Percentiles rank a stretch among this genome's conserved stretches.
phyloP scores from a whole-genome alignment of 2,113 vertebrate species.

The Hyaena hyaena region DNA sequence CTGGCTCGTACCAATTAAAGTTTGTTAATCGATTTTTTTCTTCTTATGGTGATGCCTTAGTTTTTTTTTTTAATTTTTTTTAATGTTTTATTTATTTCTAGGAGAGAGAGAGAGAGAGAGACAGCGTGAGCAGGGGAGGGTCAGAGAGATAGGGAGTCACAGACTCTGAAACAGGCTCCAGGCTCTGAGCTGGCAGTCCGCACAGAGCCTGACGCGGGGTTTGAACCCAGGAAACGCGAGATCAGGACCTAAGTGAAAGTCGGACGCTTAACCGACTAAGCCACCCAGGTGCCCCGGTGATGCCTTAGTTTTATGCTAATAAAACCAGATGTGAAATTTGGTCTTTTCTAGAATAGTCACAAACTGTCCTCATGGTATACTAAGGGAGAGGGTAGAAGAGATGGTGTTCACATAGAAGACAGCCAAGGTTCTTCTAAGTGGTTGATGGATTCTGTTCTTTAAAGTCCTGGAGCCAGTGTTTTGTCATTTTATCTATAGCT shows the following conservation, averaged over 20 bases:
- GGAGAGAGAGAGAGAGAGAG: no score
- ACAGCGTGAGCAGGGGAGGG: no score
- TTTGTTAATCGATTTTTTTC: not conserved
- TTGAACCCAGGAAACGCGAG: no score
- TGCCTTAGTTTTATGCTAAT: not conserved
- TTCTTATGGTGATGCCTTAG: not conserved
- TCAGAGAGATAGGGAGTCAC: no score
- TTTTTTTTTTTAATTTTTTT: not conserved
- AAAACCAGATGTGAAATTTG: not conserved
- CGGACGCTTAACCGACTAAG: no score
- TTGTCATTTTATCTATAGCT: accelerated
- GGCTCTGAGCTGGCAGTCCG: no score
- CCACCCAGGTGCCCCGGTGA: not conserved
- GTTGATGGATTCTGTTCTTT: not conserved
- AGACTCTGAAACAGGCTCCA: no score
- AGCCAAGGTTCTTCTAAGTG: not conserved
- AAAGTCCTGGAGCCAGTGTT: not conserved
- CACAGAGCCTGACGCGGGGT: no score
- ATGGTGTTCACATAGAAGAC: not conserved
- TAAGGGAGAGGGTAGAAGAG: not conserved
- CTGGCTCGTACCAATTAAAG: not conserved
- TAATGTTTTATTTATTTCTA: no score
- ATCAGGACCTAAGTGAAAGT: no score
- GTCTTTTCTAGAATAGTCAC: not conserved
- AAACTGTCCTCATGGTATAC: not conserved